Evolutionary conservation across 2,888 invertebrate species (phyloP), one percentile per base, ranked within the genome.

Genomic region (Listrodromus nycthemerus): DNA sequence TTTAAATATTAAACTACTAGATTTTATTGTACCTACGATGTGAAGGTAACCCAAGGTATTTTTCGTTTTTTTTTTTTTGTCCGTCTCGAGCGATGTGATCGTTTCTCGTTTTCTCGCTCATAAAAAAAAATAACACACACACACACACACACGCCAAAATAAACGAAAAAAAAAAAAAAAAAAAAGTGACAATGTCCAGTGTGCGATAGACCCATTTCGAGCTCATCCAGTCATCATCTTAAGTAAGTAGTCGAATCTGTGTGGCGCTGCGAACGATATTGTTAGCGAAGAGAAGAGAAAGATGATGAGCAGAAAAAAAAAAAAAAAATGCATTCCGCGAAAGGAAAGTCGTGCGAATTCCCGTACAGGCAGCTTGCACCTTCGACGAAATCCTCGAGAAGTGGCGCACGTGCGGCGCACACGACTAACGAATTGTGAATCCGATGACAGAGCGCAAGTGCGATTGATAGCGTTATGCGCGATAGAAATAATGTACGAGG

Each of bases 191-290:
- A 88, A 90, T 90, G 89, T 91, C 91, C 92, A 92, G 91, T 91
- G 91, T 92, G 92, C 92, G 92, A 92, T 92, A 92, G 88, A 92
- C 92, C 92, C 91, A 91, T 89, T 91, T 87, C 89, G 92, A 92
- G 92, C 92, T 91, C 91, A 90, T 88, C 89, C 86, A 90, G 89
- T 90, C 89, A 90, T 91, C 90, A 90, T 91, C 77, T 90, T 91
- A 90, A 91, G 91, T 92, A 91, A 90, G 84, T 86, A 87, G 82
- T 73, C 73, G 76, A 77, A 67, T 45, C 13, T 69, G 58, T 41
- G n/a, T 66, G 79, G 19, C 66, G 16, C 37, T 67, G 63, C 71
- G 66, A 45, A 50, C 48, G 30, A 24, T 65, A 69, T 78, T 61
- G 27, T 58, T 66, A 41, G n/a, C 37, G n/a, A 61, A 73, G 27